Evolutionary conservation across 2,888 invertebrate genomes (phyloP), one percentile per base, ranked within the genome.

Genomic region (Epistrophe grossulariae): DNA sequence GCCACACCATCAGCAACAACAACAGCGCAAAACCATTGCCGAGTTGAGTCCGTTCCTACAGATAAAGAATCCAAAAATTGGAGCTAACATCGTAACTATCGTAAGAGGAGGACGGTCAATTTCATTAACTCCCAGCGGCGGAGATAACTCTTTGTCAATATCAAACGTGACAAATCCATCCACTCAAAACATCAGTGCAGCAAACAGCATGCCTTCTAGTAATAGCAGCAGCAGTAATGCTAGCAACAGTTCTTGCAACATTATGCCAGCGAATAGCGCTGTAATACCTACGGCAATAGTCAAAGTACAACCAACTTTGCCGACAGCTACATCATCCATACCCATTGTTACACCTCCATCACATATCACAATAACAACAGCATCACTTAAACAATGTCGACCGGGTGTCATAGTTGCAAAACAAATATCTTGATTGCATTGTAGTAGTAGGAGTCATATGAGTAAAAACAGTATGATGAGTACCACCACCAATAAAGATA

Each of bases 331-430:
- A 82, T 48, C 84, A 70, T 50, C 84, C 62, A 77, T 88, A 76
- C 78, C 83, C 48, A 77, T 80, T 70, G 57, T 68, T 57, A 76
- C 83, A 76, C 62, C 87, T 66, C 79, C 89, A 80, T 85, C 88
- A 90, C 94, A 92, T 82, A 88, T 91, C 73, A 92, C 91, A 79
- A 92, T 92, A 71, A 92, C 91, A 66, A 89, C 90, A 68, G 91
- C 92, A 48, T 88, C 92, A 90, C 94, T 93, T 89, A 95, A 94
- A 92, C 95, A 96, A 91, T 95, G 96, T 90, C 95, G 98, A 91
- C 98, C 98, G 28, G 97, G 97, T 88, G 98, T 98, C 85, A 98
- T 98, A 90, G 98, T 98, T 83, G 97, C 97, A 81, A 97, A 97
- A 93, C 97, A 97, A 92, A 93, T 94, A 91, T 96, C 96, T 94